These are phyloP conservation scores for Callinectes sapidus DNA, from an alignment of 2,888 invertebrate genomes.

Conservation along the genomic window DNA sequence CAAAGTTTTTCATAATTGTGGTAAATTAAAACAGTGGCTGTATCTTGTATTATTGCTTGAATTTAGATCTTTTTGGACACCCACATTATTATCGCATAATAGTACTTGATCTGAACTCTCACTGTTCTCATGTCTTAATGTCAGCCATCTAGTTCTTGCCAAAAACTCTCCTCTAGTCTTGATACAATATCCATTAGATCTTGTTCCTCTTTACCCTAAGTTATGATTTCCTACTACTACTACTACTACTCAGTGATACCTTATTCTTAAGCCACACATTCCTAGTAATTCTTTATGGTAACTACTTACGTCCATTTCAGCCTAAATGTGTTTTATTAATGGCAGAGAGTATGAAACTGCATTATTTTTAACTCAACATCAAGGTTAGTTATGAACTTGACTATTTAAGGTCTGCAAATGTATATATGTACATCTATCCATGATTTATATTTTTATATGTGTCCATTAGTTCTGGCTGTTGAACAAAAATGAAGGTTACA, in stretches of 20 bases:
- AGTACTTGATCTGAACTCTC: no score
- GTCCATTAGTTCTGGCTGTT: background rate
- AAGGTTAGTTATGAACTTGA: background rate
- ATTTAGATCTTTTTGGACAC: no score
- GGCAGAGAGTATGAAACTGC: background rate
- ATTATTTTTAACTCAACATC: background rate
- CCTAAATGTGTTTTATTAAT: background rate
- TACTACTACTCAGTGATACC: background rate
- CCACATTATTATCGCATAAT: no score
- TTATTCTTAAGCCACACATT: background rate
- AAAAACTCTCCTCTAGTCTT: no score
- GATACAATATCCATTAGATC: no score
- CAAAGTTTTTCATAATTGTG: no score
- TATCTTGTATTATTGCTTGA: no score
- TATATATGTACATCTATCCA: background rate
- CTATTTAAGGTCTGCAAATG: background rate
- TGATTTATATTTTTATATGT: slow-evolving; percentile 31
- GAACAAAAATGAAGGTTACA: background rate
- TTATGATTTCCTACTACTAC: background rate
- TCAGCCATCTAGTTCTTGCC: no score
- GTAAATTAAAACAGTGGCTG: no score
- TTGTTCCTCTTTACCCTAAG: no score
- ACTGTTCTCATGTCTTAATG: no score
- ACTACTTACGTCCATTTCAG: background rate
- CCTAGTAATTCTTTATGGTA: background rate